These are phyloP conservation scores for Enteromius treurensis DNA, from an alignment of 2,797 vertebrate species.

Conservation along the genomic window DNA sequence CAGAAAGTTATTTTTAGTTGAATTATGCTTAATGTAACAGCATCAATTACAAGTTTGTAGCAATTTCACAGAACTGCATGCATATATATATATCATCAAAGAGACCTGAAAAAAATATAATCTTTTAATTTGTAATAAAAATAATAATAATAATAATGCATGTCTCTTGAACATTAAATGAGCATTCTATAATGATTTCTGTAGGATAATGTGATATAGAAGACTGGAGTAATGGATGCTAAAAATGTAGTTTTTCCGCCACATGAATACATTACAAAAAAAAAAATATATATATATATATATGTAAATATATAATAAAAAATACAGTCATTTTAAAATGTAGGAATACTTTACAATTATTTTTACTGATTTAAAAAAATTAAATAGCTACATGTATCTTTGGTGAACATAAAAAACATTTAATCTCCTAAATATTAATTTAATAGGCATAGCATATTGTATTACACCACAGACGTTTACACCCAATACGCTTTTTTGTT, in stretches of 20 bases:
- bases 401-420: not conserved
- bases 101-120: not conserved
- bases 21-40: not conserved
- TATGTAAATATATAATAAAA: not conserved
- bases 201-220: not conserved
- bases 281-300: no score
- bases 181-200: not conserved
- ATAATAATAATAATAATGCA: not conserved
- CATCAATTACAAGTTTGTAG: no score
- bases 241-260: not conserved
- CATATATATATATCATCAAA: not conserved
- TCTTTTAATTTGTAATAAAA: not conserved
- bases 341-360: not conserved
- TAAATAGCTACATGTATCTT: not conserved
- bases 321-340: not conserved
- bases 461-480: not conserved
- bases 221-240: not conserved
- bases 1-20: not conserved
- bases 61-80: not conserved
- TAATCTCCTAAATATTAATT: not conserved
- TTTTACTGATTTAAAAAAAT: not conserved
- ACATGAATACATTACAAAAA: not conserved
- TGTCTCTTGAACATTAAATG: not conserved
- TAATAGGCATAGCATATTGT: not conserved
- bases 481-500: not conserved